Evolutionary conservation across 2,888 invertebrate genomes (phyloP).

Genomic region (Andrena dorsata): DNA sequence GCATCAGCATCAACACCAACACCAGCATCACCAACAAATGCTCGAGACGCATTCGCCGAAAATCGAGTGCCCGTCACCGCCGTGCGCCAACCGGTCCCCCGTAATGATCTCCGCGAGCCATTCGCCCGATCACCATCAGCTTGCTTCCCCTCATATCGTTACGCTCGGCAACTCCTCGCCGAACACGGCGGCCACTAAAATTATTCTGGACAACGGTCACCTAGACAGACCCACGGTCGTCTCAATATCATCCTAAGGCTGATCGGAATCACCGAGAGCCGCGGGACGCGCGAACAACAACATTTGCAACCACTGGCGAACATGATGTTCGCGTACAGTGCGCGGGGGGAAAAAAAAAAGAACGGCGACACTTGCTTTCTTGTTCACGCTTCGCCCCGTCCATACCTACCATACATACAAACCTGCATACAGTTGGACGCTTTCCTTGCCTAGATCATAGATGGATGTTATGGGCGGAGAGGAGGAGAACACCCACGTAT

Average conservation of each 20-base stretch:
- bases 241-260: slow-evolving; percentile 83
- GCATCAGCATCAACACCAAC: slow-evolving; percentile 74
- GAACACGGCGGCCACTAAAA: slow-evolving; percentile 69
- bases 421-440: too few species aligned
- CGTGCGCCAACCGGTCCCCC: slow-evolving; percentile 79
- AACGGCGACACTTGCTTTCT: too few species aligned
- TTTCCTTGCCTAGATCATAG: too few species aligned
- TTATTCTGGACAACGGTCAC: slow-evolving; percentile 83
- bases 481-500: too few species aligned
- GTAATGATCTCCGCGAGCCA: slow-evolving; percentile 78
- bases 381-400: too few species aligned
- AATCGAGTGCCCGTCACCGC: slow-evolving; percentile 79
- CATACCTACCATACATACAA: too few species aligned
- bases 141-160: slow-evolving; percentile 81
- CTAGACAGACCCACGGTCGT: slow-evolving; percentile 86
- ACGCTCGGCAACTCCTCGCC: slow-evolving; percentile 79
- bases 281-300: too few species aligned
- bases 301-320: too few species aligned
- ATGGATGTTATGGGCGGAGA: too few species aligned
- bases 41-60: slow-evolving; percentile 80
- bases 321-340: too few species aligned
- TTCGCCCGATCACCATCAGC: slow-evolving; percentile 81
- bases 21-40: slow-evolving; percentile 77
- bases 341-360: too few species aligned
- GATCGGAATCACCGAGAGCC: too few species aligned